These are phyloP conservation scores for Cromileptes altivelis DNA, from an alignment of 2,113 vertebrate genomes.

Conservation along the genomic window DNA sequence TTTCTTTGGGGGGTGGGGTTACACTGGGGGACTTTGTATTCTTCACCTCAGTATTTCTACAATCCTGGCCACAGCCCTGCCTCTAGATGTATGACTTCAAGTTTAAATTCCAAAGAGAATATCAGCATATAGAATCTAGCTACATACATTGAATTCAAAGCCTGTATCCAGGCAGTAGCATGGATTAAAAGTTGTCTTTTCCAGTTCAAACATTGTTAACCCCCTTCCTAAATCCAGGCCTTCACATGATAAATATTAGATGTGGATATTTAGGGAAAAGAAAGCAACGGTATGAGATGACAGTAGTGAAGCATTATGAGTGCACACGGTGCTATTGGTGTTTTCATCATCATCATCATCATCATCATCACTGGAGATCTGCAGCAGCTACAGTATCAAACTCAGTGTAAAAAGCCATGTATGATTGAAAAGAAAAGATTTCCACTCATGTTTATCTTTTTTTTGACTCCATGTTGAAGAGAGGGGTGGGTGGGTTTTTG, in stretches of 20 bases:
- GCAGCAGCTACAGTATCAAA: neutral
- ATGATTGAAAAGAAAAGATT: neutral
- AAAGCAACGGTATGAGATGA: neutral
- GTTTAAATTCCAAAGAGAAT: conserved; percentile 12
- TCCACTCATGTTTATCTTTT: conserved; percentile 10
- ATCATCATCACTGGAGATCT: neutral
- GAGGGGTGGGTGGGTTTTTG: conserved; percentile 1
- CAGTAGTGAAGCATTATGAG: conserved; percentile 6
- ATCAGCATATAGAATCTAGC: neutral
- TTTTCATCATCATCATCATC: conserved; percentile 23
- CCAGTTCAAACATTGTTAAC: neutral
- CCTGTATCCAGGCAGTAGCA: neutral
- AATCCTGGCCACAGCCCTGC: neutral
- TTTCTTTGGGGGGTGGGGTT: neutral
- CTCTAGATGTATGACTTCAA: neutral
- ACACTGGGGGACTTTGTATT: neutral
- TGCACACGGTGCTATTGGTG: conserved; percentile 22
- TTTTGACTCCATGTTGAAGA: conserved; percentile 36
- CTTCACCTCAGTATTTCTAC: neutral
- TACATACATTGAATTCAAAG: neutral
- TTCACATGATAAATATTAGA: conserved; percentile 11
- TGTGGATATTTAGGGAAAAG: neutral
- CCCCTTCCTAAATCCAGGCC: conserved; percentile 20
- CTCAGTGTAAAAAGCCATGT: conserved; percentile 27
- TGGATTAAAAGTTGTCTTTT: neutral